phyloP scores from a whole-genome alignment of 1,140 invertebrate species.

The Marisa cornuarietis region DNA sequence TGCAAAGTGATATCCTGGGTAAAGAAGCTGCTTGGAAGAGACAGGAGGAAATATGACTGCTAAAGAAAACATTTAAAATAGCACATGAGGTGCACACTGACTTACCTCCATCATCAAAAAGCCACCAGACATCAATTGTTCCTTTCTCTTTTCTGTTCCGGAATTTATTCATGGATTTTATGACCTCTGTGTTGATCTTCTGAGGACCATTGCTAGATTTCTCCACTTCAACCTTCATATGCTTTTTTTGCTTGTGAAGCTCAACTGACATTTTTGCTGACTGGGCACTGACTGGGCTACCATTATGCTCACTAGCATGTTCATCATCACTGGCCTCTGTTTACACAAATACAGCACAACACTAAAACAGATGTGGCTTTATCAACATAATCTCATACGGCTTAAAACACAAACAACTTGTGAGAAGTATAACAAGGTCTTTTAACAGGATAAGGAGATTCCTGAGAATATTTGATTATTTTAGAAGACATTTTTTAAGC shows the following conservation, averaged over 20 bases:
- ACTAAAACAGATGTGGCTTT: too few relatives aligned
- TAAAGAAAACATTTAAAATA: too few relatives aligned
- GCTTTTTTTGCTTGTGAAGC: slow-evolving; percentile 10
- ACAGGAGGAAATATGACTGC: too few relatives aligned
- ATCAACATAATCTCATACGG: background rate
- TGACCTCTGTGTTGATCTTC: slow-evolving; percentile 42
- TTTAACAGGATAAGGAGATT: background rate
- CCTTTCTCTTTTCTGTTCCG: slow-evolving; percentile 69
- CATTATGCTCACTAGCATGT: background rate
- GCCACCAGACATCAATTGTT: slow-evolving; percentile 95
- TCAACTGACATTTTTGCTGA: background rate
- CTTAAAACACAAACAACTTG: background rate
- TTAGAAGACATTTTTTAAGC: too few relatives aligned
- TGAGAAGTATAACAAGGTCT: background rate
- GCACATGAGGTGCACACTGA: too few relatives aligned
- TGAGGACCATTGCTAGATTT: slow-evolving; percentile 4
- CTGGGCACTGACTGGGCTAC: background rate
- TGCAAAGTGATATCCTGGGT: too few relatives aligned
- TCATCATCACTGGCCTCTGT: slow-evolving; percentile 5
- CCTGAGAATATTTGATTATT: background rate
- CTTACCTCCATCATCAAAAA: slow-evolving; percentile 88
- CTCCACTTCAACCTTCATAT: slow-evolving; percentile 26
- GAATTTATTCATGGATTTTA: slow-evolving; percentile 72
- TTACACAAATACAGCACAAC: too few relatives aligned
- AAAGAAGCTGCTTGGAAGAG: too few relatives aligned